Base-by-base conservation (phyloP, 2,888 invertebrate species). In the Rhopalosiphum nymphaeae region DNA sequence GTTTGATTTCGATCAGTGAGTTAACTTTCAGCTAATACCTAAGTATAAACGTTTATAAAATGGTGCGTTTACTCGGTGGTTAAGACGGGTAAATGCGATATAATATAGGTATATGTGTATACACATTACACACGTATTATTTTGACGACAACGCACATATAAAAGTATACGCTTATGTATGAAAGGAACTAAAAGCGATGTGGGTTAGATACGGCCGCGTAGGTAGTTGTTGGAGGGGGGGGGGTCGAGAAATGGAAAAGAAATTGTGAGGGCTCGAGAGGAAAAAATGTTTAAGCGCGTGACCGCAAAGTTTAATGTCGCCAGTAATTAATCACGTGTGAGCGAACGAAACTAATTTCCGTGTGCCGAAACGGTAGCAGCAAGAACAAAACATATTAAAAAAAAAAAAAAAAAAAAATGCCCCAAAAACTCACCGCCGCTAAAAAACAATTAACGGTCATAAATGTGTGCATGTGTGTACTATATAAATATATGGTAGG, bases 291-390 rank as follows among this genome's bases (percentile, higher is more conserved):
- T 90, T 93, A 44, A 93, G 44, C 93, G 67, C 93, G 93, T 89
- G 93, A 93, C 93, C 93, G 93, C 89, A 93, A 89, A 93, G 93
- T 93, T 93, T 93, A 93, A 93, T 93, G 93, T 93, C 93, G 85
- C 84, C 84, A 10, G 93, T 93, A 93, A 93, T 93, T 89, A 93
- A 93, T 93, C 93, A 93, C 93, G 89, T 57, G 91, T 90, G 93
- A 89, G 78, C 89, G 84, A 78, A 93, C 78, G 93, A 93, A 93
- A 93, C 89, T 93, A 89, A 93, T 93, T 93, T 93, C 56, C 93
- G 93, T 46, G 89, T 61, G 92, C 78, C 53, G 9, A 84, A 78
- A 49, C 53, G 11, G 29, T 42, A 44, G 53, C 36, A 36, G 78
- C 78, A 44, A 44, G 53, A 53, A 84, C 57, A 89, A 42, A 36